Conservation (phyloP, 2,888 invertebrate genomes). For the Escarpia spicata region DNA sequence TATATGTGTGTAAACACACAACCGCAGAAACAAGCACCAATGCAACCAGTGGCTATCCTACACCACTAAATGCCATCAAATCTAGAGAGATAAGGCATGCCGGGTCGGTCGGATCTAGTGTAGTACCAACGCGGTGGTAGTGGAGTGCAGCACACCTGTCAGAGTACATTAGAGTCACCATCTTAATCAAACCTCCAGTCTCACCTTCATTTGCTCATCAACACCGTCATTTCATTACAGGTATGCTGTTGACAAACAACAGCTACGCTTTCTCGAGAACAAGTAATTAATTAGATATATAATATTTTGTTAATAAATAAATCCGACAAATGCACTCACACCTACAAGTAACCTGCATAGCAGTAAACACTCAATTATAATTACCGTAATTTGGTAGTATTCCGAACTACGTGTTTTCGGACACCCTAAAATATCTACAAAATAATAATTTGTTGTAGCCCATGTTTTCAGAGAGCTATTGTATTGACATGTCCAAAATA, state of each 20-base stretch:
- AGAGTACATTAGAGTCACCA: neutral
- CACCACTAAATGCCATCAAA: neutral
- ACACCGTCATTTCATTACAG: neutral
- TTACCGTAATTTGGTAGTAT: no score
- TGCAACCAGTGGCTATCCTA: constrained; percentile 16
- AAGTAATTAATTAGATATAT: neutral
- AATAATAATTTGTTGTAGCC: no score
- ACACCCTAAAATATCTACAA: no score
- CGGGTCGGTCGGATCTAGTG: neutral
- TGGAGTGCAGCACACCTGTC: neutral
- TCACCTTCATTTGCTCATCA: neutral
- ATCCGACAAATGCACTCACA: neutral
- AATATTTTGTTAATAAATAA: neutral
- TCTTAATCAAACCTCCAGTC: neutral
- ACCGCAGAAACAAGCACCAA: neutral
- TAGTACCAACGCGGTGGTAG: neutral
- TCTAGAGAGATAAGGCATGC: neutral
- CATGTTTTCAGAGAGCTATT: no score
- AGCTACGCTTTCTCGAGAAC: neutral
- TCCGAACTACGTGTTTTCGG: no score
- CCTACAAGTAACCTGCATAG: neutral
- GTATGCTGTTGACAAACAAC: neutral
- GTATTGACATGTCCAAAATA: no score
- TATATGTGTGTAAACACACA: neutral
- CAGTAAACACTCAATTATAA: neutral